Evolutionary conservation across 2,113 vertebrate genomes (phyloP).

Genomic region (Leuciscus idus): DNA sequence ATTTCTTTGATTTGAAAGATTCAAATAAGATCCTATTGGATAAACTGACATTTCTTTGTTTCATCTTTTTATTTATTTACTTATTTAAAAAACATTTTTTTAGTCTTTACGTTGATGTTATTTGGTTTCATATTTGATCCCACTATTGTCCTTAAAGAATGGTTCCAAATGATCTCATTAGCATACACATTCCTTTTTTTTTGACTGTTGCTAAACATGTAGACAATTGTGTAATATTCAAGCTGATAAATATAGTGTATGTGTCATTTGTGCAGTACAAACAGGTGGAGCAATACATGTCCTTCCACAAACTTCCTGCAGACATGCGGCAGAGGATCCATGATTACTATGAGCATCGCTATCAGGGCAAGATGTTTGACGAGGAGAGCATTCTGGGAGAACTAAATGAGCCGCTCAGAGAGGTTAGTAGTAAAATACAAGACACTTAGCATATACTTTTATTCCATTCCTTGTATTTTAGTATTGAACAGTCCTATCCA

Average conservation of each 20-base stretch:
- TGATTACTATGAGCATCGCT: conserved; percentile 96
- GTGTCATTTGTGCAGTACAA: conserved; percentile 84
- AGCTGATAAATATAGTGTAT: not conserved
- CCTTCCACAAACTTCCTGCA: conserved; percentile 95
- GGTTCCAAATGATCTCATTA: not conserved
- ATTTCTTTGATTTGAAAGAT: not conserved
- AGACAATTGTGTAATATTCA: not conserved
- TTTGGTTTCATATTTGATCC: not conserved
- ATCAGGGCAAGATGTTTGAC: conserved; percentile 99
- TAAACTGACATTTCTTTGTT: not conserved
- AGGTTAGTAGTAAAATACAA: conserved; percentile 77
- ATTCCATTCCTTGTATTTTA: not conserved
- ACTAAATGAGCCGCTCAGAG: conserved; percentile 91
- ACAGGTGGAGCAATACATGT: conserved; percentile 99
- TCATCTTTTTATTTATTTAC: not conserved
- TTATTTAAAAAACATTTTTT: not conserved
- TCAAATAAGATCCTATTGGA: not conserved
- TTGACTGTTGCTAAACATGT: not conserved
- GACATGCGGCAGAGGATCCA: conserved; percentile 97
- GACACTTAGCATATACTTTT: not conserved
- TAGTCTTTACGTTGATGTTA: not conserved
- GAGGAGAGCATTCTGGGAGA: conserved; percentile 98
- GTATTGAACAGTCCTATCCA: not conserved
- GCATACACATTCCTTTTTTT: not conserved
- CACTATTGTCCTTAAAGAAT: not conserved